Evolutionary conservation across 2,113 vertebrate genomes (phyloP), one percentile per base, ranked within the genome.

Genomic region (Triplophysa siluroides): DNA sequence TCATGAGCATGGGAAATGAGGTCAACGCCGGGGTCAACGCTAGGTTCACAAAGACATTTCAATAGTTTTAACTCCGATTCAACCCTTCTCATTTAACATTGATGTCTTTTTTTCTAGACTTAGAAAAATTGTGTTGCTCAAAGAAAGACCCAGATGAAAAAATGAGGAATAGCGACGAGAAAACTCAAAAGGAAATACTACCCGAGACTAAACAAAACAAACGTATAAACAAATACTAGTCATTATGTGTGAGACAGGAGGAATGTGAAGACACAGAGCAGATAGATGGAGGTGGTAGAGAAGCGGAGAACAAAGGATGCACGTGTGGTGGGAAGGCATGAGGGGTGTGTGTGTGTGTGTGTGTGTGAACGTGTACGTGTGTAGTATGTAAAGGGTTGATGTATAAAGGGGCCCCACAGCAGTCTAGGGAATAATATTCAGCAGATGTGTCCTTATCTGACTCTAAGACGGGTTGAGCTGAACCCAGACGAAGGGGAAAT

Each of bases 401-500:
- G 67, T 78, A 83, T 80, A 71, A 80, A 76, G 82, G 67, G 74
- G 78, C 78, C 67, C 68, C 76, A 68, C 8, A 65, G 66, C 79
- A 78, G 83, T 78, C 74, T 81, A 74, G 56, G 41, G 54, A 68
- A 84, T 84, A 84, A 84, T 84, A 80, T 68, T 81, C 60, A 52
- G 75, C 82, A 84, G 78, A 81, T 83, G 79, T 81, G 79, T 84
- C 83, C 78, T 84, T 71, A 68, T 78, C 74, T 84, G 75, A 81
- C 83, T 77, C 75, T 73, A 63, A 69, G 66, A 81, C 2, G 68
- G 65, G 60, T 66, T 77, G 66, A 67, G 45, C 62, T 65, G 75
- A 77, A 77, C 62, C 47, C 52, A 67, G 24, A 38, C 3, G 18
- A 67, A 73, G 82, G 52, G 76, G 61, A 56, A 56, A 52, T 24